Evolutionary conservation across 2,888 invertebrate species (phyloP).

Genomic region (Heliothis peltigera): DNA sequence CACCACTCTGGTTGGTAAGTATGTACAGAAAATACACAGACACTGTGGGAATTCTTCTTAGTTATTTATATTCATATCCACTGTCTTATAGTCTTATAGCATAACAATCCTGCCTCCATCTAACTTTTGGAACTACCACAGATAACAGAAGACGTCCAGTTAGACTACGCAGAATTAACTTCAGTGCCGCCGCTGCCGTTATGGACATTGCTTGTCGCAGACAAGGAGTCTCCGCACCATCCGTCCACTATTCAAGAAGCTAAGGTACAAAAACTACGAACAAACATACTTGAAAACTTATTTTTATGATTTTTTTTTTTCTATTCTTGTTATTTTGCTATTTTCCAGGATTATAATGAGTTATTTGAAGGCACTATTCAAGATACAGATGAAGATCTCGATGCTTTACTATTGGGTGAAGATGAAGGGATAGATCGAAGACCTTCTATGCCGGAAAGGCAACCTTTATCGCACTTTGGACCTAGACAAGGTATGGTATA

Average conservation of each 20-base stretch:
- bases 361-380: constrained; percentile 94
- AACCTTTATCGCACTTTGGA: constrained; percentile 95
- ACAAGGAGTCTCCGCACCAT: constrained; percentile 94
- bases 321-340: neutral
- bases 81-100: too few relatives aligned
- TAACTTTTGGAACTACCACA: constrained; percentile 59
- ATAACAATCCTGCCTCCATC: neutral
- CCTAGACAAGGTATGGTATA: constrained; percentile 92
- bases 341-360: constrained; percentile 94
- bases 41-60: too few relatives aligned
- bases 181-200: constrained; percentile 99
- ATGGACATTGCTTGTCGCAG: constrained; percentile 98
- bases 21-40: too few relatives aligned
- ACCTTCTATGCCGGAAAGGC: constrained; percentile 93
- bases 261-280: constrained; percentile 75
- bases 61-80: too few relatives aligned
- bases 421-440: constrained; percentile 91
- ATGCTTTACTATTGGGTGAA: constrained; percentile 94
- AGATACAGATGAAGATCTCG: constrained; percentile 94
- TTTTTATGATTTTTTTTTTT: too few relatives aligned
- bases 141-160: constrained; percentile 96
- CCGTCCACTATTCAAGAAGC: constrained; percentile 88
- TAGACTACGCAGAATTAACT: constrained; percentile 98
- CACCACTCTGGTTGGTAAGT: too few relatives aligned
- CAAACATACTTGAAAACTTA: neutral